Evolutionary conservation across 2,113 vertebrate genomes (phyloP), one percentile per base, ranked within the genome.

Genomic region (Zosterops japonicus): DNA sequence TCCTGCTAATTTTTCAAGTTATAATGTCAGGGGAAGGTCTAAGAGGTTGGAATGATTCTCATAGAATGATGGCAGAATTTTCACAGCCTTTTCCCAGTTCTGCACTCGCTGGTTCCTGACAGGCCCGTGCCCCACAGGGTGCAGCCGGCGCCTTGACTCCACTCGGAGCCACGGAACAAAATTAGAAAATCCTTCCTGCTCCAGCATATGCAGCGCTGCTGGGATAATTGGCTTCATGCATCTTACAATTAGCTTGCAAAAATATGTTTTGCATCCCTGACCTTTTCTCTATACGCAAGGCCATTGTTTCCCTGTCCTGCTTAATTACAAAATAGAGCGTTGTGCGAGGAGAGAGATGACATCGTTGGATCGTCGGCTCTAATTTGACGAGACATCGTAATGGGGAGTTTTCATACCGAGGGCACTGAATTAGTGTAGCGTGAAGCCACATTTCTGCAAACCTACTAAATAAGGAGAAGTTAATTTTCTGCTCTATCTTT

Each of bases 401-500:
- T 96, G 94, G 96, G 90, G 96, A 93, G 96, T 94, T 97, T 96
- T 97, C 92, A 31, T 90, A 94, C 83, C 3, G 19, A 97, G 97
- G 97, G 95, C 97, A 97, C 86, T 41, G 95, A 93, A 94, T 97
- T 95, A 97, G 90, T 74, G 94, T 92, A 75, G 88, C 92, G 12
- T 97, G 95, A 96, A 96, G 94, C 92, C 82, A 44, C 77, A 11
- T 96, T 96, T 95, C 92, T 94, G 88, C 90, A 91, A 96, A 96
- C 94, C 97, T 86, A 59, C 94, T 89, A 96, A 96, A 96, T 93
- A 94, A 95, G 94, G 95, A 95, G 91, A 97, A 97, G 97, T 97
- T 97, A 96, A 98, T 98, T 98, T 97, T 97, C 89, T 97, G 96
- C 97, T 97, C 94, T 89, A 63, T 97, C 97, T 98, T 98, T 96